A percentile compares a stretch with the other conserved stretches of the same genome.
These are phyloP conservation scores for Liparis tanakae DNA, from an alignment of 2,797 vertebrate species.

Conservation along the genomic window DNA sequence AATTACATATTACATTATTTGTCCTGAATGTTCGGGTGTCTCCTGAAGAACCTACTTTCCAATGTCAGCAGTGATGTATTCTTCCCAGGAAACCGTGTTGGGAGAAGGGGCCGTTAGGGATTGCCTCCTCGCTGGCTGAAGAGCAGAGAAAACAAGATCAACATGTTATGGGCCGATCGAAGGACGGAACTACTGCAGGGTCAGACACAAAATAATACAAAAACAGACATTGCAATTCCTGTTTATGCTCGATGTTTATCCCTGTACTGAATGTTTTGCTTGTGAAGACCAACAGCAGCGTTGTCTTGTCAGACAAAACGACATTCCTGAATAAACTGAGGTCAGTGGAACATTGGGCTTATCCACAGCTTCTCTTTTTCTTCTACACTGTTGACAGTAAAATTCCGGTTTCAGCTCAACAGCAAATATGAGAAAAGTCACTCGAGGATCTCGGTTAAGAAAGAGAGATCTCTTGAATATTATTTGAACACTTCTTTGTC, in stretches of 20 bases:
- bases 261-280: no score
- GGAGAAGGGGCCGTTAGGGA: slow-evolving; percentile 92
- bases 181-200: not conserved
- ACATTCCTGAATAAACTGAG: not conserved
- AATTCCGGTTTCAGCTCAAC: not conserved
- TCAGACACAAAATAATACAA: not conserved
- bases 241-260: no score
- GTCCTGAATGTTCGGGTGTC: not conserved
- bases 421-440: not conserved
- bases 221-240: not conserved
- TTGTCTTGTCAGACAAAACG: not conserved
- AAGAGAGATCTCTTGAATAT: not conserved
- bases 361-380: not conserved
- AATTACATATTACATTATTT: not conserved
- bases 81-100: slow-evolving; percentile 97
- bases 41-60: slow-evolving; percentile 88
- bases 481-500: not conserved
- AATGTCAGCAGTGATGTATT: slow-evolving; percentile 95
- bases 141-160: slow-evolving; percentile 1
- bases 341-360: not conserved
- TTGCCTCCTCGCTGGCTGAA: slow-evolving; percentile 91
- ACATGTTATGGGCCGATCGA: not conserved
- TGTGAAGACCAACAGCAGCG: no score
- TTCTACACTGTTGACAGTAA: no score
- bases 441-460: not conserved